Evolutionary conservation across 2,797 vertebrate genomes (phyloP).

Genomic region (Neosilurus hyrtlii): DNA sequence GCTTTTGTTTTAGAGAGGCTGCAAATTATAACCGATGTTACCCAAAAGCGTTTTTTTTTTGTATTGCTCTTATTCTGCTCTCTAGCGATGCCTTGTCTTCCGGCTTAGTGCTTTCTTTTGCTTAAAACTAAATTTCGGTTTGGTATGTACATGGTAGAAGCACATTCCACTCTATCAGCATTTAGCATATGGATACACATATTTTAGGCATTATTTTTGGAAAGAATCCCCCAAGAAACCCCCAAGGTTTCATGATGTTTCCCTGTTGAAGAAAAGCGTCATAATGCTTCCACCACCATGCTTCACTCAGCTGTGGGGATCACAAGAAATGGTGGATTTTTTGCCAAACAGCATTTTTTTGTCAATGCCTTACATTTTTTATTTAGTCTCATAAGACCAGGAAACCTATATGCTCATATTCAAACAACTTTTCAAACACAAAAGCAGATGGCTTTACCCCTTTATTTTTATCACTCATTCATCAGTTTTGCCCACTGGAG

Average conservation of each 20-base stretch:
- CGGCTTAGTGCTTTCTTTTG: not conserved
- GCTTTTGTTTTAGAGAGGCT: slow-evolving; percentile 63
- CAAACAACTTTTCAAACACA: not conserved
- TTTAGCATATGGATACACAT: not conserved
- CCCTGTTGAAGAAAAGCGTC: not conserved
- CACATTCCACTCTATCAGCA: not conserved
- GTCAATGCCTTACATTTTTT: not conserved
- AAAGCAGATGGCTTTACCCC: not conserved
- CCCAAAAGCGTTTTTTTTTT: slow-evolving; percentile 30
- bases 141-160: too few relatives aligned
- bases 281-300: too few relatives aligned
- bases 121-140: not conserved
- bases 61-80: slow-evolving; percentile 12
- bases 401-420: not conserved
- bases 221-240: too few relatives aligned
- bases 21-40: slow-evolving; percentile 64
- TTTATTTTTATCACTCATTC: too few relatives aligned
- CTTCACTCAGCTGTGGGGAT: not conserved
- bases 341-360: not conserved
- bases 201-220: not conserved
- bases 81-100: slow-evolving; percentile 30
- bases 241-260: not conserved
- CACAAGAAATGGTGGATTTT: not conserved
- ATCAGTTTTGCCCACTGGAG: too few relatives aligned
- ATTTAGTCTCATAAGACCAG: not conserved